Evolutionary conservation across 1,140 invertebrate species (phyloP), one percentile per base, ranked within the genome.

Genomic region (Psix sp.): DNA sequence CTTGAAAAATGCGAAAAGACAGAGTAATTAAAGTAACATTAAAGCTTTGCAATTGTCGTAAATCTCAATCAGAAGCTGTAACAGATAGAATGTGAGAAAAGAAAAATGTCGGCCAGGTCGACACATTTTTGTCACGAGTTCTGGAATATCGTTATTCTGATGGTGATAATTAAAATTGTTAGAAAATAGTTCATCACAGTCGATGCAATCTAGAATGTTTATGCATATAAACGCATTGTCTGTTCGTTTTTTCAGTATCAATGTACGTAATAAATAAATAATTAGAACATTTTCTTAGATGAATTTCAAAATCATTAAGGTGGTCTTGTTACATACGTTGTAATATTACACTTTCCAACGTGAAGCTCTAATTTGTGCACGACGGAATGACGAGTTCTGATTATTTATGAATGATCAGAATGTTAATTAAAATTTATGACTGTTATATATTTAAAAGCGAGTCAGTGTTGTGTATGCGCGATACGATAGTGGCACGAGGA

Each of bases 391-490:
- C 9, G 15, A 15, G 6, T n/a, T 18, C 21, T 33, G 65, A 52
- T n/a, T n/a, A n/a, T n/a, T n/a, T n/a, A n/a, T n/a, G n/a, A n/a
- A 6, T 38, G 52, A 52, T 59, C 45, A 33, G 11, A 59, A 24
- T 21, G 56, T 70, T 70, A 70, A 70, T 70, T 70, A 62, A 48
- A 57, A 62, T 71, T 71, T 62, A 71, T 71, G 49, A 71, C 56
- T 57, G 49, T 62, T 63, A 57, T 62, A 57, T 57, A 71, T 71
- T 63, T 49, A 35, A 63, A 43, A 43, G 49, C 36, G 38, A 71
- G 49, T 54, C 16, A 16, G 18, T 31, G 45, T 60, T 5, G 49
- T 29, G 54, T 29, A 11, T 42, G 4, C 20, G 20, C 45, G 48
- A 18, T 17, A 18, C 16, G 66, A 63, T 57, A 57, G 36, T 20